Base-by-base conservation (phyloP, 2,113 vertebrate species). In the Peromyscus polionotus region DNA sequence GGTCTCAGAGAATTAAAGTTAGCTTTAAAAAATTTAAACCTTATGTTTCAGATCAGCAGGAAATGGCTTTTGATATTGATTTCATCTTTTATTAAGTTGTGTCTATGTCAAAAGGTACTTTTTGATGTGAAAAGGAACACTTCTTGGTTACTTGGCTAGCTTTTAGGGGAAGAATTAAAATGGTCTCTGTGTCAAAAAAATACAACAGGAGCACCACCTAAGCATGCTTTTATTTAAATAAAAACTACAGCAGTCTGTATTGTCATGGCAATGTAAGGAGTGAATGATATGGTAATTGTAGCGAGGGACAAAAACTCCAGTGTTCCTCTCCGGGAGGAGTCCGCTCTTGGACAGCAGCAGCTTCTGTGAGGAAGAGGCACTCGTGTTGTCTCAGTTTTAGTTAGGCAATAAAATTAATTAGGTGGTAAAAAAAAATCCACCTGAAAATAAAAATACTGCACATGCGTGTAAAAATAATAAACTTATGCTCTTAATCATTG, bases 41-140 rank as follows among this genome's bases (percentile, higher is more conserved):
- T 91, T 84, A 36, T 73, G n/a, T 73, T 92, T 97, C 70, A 72
- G 45, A 14, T 84, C 86, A 92, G 75, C 24, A 95, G 45, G 83
- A 79, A 94, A 86, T 68, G 68, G 14, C 20, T 95, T 96, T 84
- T 96, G n/a, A 48, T 91, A 88, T n/a, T 54, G 22, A 61, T 76
- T 42, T 31, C 36, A 77, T 72, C 70, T 84, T 79, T 33, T 86
- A 36, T 93, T 93, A 85, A 93, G 75, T 91, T 95, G 11, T 94
- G 24, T 93, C 16, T 95, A 28, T 94, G 42, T 65, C 48, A 93
- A 88, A 33, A 81, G n/a, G 39, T 91, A 12, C n/a, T 68, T 91
- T 92, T 91, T 22, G 72, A 26, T 90, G 5, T 88, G 48, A 45
- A 92, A 83, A 89, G 61, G 57, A 96, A 81, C 6, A 42, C 88